Base-by-base conservation (phyloP, 2,797 vertebrate species). In the Sandelia bainsii region DNA sequence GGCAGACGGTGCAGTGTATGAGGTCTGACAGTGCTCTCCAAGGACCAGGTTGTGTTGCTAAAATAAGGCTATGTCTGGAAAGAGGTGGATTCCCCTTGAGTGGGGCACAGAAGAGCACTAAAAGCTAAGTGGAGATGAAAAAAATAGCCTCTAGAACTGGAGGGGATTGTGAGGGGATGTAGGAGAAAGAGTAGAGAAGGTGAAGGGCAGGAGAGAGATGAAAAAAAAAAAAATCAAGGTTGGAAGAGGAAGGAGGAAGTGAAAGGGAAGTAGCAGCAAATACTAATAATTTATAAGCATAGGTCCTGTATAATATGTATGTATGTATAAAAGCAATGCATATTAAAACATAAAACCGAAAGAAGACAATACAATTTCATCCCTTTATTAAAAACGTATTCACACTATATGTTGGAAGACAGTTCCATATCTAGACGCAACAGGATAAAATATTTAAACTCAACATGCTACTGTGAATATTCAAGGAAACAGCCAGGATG, bases 11-110 rank as follows among this genome's bases (percentile, higher is more conserved):
- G 81, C 73, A 50, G 80, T 20, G 85, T 69, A 82, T 79, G 85
- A 85, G 82, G 82, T 84, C 87, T 87, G 85, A 87, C 87, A 85
- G 71, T 8, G 64, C 72, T 89, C 89, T 91, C 90, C 45, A 40
- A 87, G 87, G 90, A 89, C 68, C 86, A 62, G 82, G 87, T 81
- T 81, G 84, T 92, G 89, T 85, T 91, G 88, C 92, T 93, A 92
- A 93, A 93, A 93, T 91, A 93, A 91, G 91, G 83, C 81, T 20
- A 85, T 83, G 87, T 91, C 89, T 92, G 83, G 87, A 91, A 91
- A 91, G 90, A 91, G 88, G 72, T 85, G 89, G 88, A 89, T 91
- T 91, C 86, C 91, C 90, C 90, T 86, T 84, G 92, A 90, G 88
- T 89, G 91, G 82, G 85, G 79, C 81, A 80, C 77, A 83, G 81